phyloP scores from a whole-genome alignment of 2,113 vertebrate genomes.

The Callorhinus ursinus region DNA sequence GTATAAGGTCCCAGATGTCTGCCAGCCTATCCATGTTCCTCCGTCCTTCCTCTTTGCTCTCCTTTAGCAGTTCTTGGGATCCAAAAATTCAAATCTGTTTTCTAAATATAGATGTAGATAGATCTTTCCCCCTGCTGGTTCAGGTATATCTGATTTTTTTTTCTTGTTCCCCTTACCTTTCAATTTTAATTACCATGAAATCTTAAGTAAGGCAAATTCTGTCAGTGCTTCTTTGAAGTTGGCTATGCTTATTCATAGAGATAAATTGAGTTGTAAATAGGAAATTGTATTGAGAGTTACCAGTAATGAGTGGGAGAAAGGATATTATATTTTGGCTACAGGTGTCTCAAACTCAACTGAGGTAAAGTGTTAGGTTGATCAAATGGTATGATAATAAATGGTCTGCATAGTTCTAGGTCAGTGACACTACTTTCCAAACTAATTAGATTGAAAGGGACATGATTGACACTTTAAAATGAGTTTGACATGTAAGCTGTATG shows the following conservation, averaged over 20 bases:
- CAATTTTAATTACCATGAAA: slow-evolving; percentile 51
- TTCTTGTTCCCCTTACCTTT: slow-evolving; percentile 11
- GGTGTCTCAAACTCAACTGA: slow-evolving; percentile 76
- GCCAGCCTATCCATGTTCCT: not conserved
- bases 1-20: not conserved
- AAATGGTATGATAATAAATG: slow-evolving; percentile 82
- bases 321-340: slow-evolving; percentile 76
- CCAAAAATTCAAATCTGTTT: not conserved
- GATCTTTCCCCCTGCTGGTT: not conserved
- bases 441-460: slow-evolving; percentile 81
- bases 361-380: slow-evolving; percentile 75
- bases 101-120: no score
- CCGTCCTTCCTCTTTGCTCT: not conserved
- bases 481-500: slow-evolving; percentile 80
- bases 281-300: slow-evolving; percentile 72
- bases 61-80: not conserved
- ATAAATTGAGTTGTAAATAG: slow-evolving; percentile 77
- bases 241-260: slow-evolving; percentile 39
- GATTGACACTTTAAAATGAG: slow-evolving; percentile 83
- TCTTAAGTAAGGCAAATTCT: slow-evolving; percentile 47
- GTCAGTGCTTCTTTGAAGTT: slow-evolving; percentile 29
- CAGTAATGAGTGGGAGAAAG: slow-evolving; percentile 51
- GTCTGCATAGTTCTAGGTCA: slow-evolving; percentile 78
- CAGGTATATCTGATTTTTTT: not conserved
- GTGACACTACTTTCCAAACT: slow-evolving; percentile 83